A percentile compares a stretch with the other conserved stretches of the same genome.
These are phyloP conservation scores for Manis crassicaudata DNA, from an alignment of 2,797 vertebrate genomes.

Conservation along the genomic window DNA sequence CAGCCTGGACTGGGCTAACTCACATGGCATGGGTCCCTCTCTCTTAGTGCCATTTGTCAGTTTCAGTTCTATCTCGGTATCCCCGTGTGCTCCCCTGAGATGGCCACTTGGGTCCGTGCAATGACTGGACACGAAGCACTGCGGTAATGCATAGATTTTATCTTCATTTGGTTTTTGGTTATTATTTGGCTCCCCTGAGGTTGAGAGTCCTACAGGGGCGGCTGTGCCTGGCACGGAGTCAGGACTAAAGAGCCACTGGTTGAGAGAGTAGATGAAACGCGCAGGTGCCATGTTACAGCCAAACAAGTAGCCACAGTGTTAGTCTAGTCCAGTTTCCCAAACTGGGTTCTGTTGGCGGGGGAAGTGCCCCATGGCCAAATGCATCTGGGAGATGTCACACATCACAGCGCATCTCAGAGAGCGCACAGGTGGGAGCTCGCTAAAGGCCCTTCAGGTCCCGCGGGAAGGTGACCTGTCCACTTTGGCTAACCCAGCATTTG, in stretches of 20 bases:
- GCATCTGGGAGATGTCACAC: neutral
- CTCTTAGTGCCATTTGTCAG: neutral
- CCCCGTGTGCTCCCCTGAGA: too few species aligned
- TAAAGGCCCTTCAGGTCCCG: neutral
- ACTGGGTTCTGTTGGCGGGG: neutral
- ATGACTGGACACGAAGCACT: too few species aligned
- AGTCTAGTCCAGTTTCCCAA: neutral
- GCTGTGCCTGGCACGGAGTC: neutral
- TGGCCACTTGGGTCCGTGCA: too few species aligned
- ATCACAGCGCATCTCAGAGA: neutral
- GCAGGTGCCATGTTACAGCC: neutral
- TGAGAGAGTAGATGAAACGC: neutral
- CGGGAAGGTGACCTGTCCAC: neutral
- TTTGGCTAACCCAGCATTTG: neutral
- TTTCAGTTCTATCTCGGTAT: neutral
- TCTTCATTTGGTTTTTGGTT: neutral
- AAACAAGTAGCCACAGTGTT: neutral
- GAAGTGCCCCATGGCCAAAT: neutral
- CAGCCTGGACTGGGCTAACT: neutral
- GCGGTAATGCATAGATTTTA: neutral
- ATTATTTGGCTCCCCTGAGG: neutral
- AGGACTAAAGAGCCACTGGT: neutral
- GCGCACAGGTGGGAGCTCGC: neutral
- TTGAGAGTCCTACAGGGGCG: neutral
- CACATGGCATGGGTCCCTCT: neutral